Evolutionary conservation across 2,888 invertebrate genomes (phyloP).

Genomic region (Amiota mariae): DNA sequence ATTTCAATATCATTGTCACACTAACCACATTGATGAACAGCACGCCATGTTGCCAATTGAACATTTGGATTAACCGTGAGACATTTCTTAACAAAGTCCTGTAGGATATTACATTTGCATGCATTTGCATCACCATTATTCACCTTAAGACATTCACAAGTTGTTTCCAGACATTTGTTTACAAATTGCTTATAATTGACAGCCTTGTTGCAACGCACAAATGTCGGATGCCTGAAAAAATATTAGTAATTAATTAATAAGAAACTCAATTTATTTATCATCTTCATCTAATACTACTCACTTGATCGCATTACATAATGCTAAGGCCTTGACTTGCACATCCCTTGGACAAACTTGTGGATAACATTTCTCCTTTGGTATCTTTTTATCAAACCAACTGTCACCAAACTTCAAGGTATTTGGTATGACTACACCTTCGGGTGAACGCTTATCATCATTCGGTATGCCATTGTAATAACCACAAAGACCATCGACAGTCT

Average conservation of each 20-base stretch:
- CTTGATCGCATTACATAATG: constrained; percentile 81
- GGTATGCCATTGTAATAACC: constrained; percentile 82
- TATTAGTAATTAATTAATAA: neutral
- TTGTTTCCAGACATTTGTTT: constrained; percentile 82
- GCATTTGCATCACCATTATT: constrained; percentile 73
- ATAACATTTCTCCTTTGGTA: constrained; percentile 75
- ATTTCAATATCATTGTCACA: constrained; percentile 5
- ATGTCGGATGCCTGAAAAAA: constrained; percentile 76
- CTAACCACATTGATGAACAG: constrained; percentile 78
- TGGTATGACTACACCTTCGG: constrained; percentile 78
- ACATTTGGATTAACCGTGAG: constrained; percentile 78
- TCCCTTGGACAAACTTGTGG: constrained; percentile 78
- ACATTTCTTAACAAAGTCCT: constrained; percentile 84
- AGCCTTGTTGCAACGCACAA: constrained; percentile 79
- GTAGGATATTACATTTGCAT: constrained; percentile 82
- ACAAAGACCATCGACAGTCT: constrained; percentile 85
- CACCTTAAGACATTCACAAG: constrained; percentile 82
- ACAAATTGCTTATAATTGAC: constrained; percentile 82
- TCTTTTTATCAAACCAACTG: constrained; percentile 79
- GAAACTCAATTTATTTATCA: neutral
- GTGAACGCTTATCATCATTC: constrained; percentile 81
- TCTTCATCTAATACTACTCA: constrained; percentile 71
- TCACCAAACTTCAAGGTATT: constrained; percentile 83
- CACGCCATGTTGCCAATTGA: constrained; percentile 82
- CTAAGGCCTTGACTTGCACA: constrained; percentile 79